phyloP scores from a whole-genome alignment of 2,113 vertebrate species.

The Furnarius figulus region DNA sequence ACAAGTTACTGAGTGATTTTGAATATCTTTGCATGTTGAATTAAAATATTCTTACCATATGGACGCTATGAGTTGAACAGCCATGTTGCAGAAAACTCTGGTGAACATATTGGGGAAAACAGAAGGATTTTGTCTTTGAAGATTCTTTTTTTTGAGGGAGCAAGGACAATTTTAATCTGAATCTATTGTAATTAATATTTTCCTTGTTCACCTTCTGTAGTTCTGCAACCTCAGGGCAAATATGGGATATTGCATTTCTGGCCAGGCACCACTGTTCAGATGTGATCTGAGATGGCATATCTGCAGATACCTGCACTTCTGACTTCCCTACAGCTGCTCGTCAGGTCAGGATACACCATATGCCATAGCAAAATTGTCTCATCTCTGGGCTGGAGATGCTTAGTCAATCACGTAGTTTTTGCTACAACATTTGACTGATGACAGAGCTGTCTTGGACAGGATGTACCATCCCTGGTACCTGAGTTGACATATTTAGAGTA shows the following conservation, averaged over 20 bases:
- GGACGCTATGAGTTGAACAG: background rate
- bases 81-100: background rate
- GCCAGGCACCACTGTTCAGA: background rate
- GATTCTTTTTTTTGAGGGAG: background rate
- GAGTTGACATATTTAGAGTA: background rate
- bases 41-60: background rate
- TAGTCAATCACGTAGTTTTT: background rate
- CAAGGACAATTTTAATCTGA: background rate
- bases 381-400: background rate
- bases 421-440: background rate
- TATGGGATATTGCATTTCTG: background rate
- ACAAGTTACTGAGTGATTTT: background rate
- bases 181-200: background rate
- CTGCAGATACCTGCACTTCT: slow-evolving; percentile 35
- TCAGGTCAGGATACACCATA: slow-evolving; percentile 14
- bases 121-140: background rate
- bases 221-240: background rate
- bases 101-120: background rate
- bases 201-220: background rate
- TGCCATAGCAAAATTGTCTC: background rate
- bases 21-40: background rate
- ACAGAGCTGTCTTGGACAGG: background rate
- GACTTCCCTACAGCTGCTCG: background rate
- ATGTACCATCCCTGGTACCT: background rate
- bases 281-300: slow-evolving; percentile 34